These are phyloP conservation scores for Prolemur simus DNA, from an alignment of 2,113 vertebrate species.

Conservation along the genomic window DNA sequence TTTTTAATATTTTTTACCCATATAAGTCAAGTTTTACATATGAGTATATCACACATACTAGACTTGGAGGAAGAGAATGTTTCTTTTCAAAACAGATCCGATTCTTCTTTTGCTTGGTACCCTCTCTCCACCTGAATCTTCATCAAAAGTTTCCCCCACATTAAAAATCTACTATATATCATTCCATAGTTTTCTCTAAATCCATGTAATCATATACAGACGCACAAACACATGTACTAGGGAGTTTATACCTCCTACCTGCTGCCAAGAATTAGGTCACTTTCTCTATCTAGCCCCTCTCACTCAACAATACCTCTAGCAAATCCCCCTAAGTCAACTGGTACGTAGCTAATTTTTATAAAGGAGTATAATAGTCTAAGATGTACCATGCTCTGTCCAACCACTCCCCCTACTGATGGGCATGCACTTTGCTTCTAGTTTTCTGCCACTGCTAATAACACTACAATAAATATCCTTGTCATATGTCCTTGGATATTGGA, in stretches of 20 bases:
- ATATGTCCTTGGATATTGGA: neutral
- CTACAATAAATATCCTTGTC: neutral
- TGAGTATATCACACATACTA: neutral
- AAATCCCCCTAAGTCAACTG: neutral
- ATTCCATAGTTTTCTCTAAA: neutral
- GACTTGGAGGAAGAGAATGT: neutral
- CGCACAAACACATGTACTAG: neutral
- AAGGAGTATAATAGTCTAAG: neutral
- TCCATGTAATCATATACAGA: neutral
- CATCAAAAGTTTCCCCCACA: neutral
- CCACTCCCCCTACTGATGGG: conserved; percentile 34
- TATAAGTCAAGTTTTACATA: neutral
- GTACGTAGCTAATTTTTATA: neutral
- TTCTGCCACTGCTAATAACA: neutral
- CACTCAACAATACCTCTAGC: neutral
- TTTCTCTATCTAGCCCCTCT: neutral
- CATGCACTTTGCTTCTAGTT: neutral
- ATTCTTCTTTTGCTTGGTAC: neutral
- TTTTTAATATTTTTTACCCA: neutral
- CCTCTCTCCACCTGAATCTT: neutral
- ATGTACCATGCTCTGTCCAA: neutral
- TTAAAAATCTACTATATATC: neutral
- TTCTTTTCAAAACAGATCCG: neutral
- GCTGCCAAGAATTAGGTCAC: neutral
- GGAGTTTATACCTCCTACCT: neutral